A percentile compares a stretch with the other conserved stretches of the same genome.
These are phyloP conservation scores for Lycaon pictus DNA, from an alignment of 2,113 vertebrate species.

Conservation along the genomic window DNA sequence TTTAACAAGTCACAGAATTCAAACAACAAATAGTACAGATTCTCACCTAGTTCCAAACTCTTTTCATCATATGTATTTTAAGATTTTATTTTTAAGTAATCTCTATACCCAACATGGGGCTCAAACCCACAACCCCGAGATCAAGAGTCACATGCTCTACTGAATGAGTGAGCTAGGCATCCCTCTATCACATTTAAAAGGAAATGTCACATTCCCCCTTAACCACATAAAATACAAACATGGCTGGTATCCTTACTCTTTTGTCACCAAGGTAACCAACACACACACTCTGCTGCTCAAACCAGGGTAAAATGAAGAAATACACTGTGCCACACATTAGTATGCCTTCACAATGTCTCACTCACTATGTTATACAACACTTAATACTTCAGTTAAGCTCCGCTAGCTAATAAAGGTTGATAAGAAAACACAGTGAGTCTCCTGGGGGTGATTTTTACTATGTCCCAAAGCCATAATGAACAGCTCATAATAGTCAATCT, in stretches of 20 bases:
- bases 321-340: background rate
- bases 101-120: background rate
- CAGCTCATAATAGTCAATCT: background rate
- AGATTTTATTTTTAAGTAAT: background rate
- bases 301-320: slow-evolving; percentile 29
- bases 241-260: background rate
- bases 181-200: background rate
- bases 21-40: slow-evolving; percentile 21
- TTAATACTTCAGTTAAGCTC: background rate
- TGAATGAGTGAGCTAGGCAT: background rate
- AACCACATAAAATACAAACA: slow-evolving; percentile 44
- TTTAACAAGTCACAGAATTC: slow-evolving; percentile 49
- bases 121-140: background rate
- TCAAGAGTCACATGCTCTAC: background rate
- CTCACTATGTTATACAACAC: background rate
- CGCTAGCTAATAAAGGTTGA: background rate
- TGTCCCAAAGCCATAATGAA: background rate
- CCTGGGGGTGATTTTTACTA: background rate
- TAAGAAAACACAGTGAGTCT: slow-evolving; percentile 29
- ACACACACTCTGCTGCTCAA: background rate
- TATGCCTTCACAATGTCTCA: background rate
- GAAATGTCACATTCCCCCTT: slow-evolving; percentile 23
- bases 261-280: slow-evolving; percentile 22
- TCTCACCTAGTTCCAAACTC: slow-evolving; percentile 23
- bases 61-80: background rate